Evolutionary conservation across 2,113 vertebrate genomes (phyloP), one percentile per base, ranked within the genome.

Genomic region (Arvicanthis niloticus): DNA sequence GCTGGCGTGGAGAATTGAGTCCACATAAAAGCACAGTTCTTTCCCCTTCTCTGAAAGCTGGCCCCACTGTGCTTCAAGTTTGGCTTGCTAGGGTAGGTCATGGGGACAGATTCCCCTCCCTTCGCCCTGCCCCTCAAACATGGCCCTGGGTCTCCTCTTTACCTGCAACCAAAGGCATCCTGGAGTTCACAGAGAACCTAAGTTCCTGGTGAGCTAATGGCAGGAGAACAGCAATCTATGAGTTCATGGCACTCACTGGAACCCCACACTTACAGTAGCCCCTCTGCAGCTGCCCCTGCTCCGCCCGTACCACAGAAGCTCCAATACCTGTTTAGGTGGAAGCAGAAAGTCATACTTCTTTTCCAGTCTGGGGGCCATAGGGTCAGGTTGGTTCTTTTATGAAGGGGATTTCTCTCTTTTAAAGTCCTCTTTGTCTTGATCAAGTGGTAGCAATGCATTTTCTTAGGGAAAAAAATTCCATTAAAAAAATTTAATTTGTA

Each of bases 401-500:
- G 80, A 65, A 67, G n/a, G 26, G 65, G 40, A 8, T 86, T 91
- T 90, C 45, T 96, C 93, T 95, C 65, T 78, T 78, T 86, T 24
- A 3, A 75, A 93, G 78, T 87, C n/a, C 22, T 94, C 80, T 94
- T 89, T 96, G 90, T 92, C 91, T 97, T 92, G 62, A 84, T 94
- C 81, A 89, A 91, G 51, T 62, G 19, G 51, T 53, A 42, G 81
- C 62, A 91, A 68, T 93, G 53, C 70, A 75, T 92, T 97, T 97
- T 96, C 94, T 96, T 96, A 97, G 42, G n/a, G 7, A 86, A 67
- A 87, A 95, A 93, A 96, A 77, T 42, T 91, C 80, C 95, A 53
- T 87, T 91, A 89, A 82, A 24, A 97, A 96, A 93, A 86, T 91
- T 87, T 90, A 95, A 97, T 98, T 98, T 95, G 75, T 58, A 94